Percentiles rank a stretch among this genome's conserved stretches.
Evolutionary conservation across 2,888 invertebrate species (phyloP).

Genomic region (Stictocephala bisonia): DNA sequence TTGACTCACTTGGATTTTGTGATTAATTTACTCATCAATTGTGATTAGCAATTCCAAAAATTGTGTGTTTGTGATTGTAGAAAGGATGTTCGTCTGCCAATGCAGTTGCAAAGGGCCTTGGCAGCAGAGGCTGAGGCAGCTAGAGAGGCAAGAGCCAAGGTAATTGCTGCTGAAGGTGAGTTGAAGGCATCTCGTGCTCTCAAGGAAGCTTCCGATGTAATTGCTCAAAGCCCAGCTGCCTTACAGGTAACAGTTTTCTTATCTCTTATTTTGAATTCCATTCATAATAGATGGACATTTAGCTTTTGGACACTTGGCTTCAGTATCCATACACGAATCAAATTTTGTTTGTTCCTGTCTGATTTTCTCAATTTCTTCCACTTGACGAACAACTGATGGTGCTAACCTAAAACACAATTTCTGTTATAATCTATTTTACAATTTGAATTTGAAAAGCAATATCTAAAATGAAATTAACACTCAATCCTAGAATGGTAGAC

Average conservation of each 20-base stretch:
- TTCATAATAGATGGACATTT: no score
- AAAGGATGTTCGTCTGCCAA: conserved; percentile 82
- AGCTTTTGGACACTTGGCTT: no score
- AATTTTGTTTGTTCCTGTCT: neutral
- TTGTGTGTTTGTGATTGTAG: conserved; percentile 64
- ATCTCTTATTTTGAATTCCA: no score
- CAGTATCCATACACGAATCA: neutral
- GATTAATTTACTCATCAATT: no score
- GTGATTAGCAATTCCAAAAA: neutral
- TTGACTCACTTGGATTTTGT: no score
- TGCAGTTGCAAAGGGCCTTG: conserved; percentile 83
- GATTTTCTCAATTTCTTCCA: conserved; percentile 5
- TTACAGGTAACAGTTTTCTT: conserved; percentile 70
- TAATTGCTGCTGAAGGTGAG: conserved; percentile 87
- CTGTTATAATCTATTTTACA: no score
- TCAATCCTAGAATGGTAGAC: no score
- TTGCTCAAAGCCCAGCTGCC: conserved; percentile 84
- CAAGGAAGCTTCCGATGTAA: conserved; percentile 88
- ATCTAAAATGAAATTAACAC: no score
- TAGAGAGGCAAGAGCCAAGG: conserved; percentile 81
- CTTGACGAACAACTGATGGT: no score
- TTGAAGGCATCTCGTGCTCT: conserved; percentile 87
- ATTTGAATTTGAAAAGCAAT: no score
- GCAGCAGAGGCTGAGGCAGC: conserved; percentile 86
- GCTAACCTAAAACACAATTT: no score